phyloP scores from a whole-genome alignment of 2,888 invertebrate genomes.

The Limnephilus auricula region DNA sequence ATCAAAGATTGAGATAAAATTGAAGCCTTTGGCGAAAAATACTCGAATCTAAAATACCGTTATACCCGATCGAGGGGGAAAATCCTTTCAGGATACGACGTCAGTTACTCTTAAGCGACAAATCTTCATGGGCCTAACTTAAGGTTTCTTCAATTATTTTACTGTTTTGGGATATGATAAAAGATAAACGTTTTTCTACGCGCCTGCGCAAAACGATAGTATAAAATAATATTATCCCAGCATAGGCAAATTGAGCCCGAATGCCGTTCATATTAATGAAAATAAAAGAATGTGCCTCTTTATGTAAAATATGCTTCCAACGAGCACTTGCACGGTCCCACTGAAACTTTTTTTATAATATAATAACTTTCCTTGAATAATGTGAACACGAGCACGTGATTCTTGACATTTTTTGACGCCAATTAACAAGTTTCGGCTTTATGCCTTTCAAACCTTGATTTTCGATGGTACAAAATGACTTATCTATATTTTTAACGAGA shows the following conservation, averaged over 20 bases:
- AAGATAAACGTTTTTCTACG: neutral
- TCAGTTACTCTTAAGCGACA: neutral
- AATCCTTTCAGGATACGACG: neutral
- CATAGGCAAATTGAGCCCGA: neutral
- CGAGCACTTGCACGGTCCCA: neutral
- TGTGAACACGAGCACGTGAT: neutral
- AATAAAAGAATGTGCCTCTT: neutral
- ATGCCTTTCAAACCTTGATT: neutral
- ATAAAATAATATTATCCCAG: neutral
- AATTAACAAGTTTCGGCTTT: neutral
- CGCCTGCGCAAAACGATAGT: neutral
- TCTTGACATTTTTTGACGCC: neutral
- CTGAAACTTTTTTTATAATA: neutral
- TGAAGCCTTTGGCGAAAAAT: neutral
- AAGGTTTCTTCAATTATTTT: neutral
- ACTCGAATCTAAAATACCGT: neutral
- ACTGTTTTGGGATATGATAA: neutral
- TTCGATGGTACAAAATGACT: neutral
- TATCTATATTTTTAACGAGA: neutral
- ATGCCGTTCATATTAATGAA: neutral
- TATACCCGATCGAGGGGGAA: neutral
- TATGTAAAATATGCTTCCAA: neutral
- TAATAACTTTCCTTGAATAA: neutral
- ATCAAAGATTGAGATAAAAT: neutral
- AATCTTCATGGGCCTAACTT: neutral